phyloP scores from a whole-genome alignment of 2,797 vertebrate species.

The Antennarius maculatus region DNA sequence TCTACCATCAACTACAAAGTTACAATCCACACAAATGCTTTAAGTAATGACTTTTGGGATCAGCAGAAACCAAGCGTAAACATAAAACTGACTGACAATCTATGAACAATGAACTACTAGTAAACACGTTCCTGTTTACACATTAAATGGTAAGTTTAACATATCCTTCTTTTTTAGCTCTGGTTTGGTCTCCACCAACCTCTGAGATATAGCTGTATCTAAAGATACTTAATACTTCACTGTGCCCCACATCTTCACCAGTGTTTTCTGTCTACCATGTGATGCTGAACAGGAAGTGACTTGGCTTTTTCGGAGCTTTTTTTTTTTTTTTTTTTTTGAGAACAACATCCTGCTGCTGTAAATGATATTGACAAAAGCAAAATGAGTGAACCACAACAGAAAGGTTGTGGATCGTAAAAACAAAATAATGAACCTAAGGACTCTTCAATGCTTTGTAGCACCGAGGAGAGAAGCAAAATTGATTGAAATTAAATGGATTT shows the following conservation, averaged over 20 bases:
- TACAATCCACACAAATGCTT: conserved; percentile 42
- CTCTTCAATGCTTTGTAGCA: not conserved
- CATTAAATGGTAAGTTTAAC: not conserved
- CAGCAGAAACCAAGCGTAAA: not conserved
- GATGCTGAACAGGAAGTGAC: not conserved
- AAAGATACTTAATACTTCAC: not conserved
- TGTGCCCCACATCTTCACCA: not conserved
- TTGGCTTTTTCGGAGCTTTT: no score
- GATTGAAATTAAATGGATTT: not conserved
- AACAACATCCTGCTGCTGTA: not conserved
- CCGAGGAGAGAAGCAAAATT: not conserved
- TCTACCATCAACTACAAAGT: conserved; percentile 61
- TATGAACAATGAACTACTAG: not conserved
- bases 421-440: not conserved
- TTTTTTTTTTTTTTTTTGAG: no score
- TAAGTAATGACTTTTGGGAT: not conserved
- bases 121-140: not conserved
- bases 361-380: not conserved
- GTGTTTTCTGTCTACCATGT: not conserved
- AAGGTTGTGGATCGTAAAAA: not conserved
- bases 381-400: not conserved
- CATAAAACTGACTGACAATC: not conserved
- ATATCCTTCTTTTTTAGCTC: not conserved
- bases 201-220: not conserved
- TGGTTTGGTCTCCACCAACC: conserved; percentile 3